A percentile compares a stretch with the other conserved stretches of the same genome.
Conservation (phyloP, 2,797 vertebrate species). For the Ptychobarbus kaznakovi region DNA sequence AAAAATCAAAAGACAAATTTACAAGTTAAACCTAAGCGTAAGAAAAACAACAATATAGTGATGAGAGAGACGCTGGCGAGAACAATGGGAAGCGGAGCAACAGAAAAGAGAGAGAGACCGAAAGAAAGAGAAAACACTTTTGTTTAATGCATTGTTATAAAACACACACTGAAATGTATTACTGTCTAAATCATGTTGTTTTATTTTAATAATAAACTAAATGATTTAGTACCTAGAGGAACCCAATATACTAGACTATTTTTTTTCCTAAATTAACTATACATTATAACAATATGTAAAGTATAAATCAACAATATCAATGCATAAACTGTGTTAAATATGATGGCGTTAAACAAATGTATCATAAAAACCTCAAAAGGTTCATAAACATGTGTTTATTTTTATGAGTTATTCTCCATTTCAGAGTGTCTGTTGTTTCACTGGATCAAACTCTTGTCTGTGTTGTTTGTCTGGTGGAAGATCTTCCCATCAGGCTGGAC, state of each 20-base stretch:
- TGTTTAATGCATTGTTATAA: too few species aligned
- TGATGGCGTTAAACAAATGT: background rate
- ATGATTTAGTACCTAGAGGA: background rate
- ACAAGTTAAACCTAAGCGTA: too few species aligned
- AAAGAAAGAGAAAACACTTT: too few species aligned
- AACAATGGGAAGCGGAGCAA: too few species aligned
- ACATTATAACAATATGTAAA: background rate
- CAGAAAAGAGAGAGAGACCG: too few species aligned
- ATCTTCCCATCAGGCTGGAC: background rate
- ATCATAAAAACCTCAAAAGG: background rate
- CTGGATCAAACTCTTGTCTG: background rate
- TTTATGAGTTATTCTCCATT: rapidly evolving
- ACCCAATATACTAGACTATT: background rate
- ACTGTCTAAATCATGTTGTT: too few species aligned
- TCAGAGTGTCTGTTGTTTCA: background rate
- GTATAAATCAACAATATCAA: too few species aligned
- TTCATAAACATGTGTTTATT: background rate
- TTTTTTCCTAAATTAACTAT: background rate
- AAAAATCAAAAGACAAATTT: too few species aligned
- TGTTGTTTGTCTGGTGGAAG: background rate
- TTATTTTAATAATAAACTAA: background rate
- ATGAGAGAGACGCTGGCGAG: too few species aligned
- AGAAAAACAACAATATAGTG: too few species aligned
- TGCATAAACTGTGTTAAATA: background rate
- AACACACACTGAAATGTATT: too few species aligned